Percentiles rank a stretch among this genome's conserved stretches.
These are phyloP conservation scores for Sarcophaga bullata DNA, from an alignment of 1,140 invertebrate genomes.

Conservation along the genomic window DNA sequence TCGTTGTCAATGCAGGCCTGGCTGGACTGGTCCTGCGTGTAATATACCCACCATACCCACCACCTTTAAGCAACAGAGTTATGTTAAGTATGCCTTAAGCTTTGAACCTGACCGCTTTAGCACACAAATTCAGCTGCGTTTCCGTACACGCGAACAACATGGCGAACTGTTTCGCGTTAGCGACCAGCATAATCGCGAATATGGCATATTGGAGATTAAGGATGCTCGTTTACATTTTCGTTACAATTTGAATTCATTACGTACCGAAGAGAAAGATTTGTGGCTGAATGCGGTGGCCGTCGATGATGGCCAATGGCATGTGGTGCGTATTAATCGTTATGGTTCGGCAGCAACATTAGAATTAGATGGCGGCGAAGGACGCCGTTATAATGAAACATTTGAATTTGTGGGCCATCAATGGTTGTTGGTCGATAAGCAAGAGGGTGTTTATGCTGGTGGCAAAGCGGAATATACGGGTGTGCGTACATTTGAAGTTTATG, in stretches of 20 bases:
- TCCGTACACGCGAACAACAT: slow-evolving; percentile 90
- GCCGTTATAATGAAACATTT: slow-evolving; percentile 94
- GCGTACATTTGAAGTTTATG: slow-evolving; percentile 90
- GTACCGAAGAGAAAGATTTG: slow-evolving; percentile 88
- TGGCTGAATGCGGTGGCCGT: slow-evolving; percentile 90
- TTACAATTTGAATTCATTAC: slow-evolving; percentile 91
- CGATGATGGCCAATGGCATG: slow-evolving; percentile 98
- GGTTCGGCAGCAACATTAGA: slow-evolving; percentile 94
- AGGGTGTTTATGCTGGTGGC: slow-evolving; percentile 93
- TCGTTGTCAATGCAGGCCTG: slow-evolving; percentile 90
- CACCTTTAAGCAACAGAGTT: slow-evolving; percentile 91
- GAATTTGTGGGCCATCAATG: slow-evolving; percentile 91
- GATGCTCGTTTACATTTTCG: slow-evolving; percentile 89
- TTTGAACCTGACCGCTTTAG: slow-evolving; percentile 93
- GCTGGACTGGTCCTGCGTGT: slow-evolving; percentile 90
- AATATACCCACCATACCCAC: slow-evolving; percentile 84
- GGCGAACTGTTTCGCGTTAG: slow-evolving; percentile 92
- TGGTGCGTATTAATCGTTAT: slow-evolving; percentile 87
- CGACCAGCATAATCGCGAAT: slow-evolving; percentile 94
- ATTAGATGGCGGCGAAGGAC: slow-evolving; percentile 93
- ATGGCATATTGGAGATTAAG: slow-evolving; percentile 94
- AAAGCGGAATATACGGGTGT: slow-evolving; percentile 95
- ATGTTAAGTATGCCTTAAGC: slow-evolving; percentile 94
- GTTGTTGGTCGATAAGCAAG: slow-evolving; percentile 91
- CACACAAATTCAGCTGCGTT: slow-evolving; percentile 90